Evolutionary conservation across 2,797 vertebrate species (phyloP), one percentile per base, ranked within the genome.

Genomic region (Vipera ursinii): DNA sequence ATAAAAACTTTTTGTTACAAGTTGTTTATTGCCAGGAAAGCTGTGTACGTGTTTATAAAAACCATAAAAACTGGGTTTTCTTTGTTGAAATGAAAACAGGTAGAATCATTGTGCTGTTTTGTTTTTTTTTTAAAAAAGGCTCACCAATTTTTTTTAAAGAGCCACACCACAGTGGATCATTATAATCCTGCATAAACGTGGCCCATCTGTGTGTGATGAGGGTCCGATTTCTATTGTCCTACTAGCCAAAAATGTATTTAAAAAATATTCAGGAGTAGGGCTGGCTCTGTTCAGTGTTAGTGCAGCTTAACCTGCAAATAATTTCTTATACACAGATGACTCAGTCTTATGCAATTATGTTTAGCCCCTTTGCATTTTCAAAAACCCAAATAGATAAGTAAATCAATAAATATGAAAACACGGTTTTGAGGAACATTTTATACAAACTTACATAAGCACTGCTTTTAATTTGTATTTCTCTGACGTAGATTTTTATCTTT

Each of bases 401-500:
- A 69, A 0, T 32, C 14, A 65, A 44, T 44, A 78, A 44, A 44
- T 78, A 48, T 48, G 20, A 48, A 5, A 48, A 48, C 9, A 82
- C 8, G 48, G 20, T 82, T 82, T 48, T 82, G 22, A 48, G 8
- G 24, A 82, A 98, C 97, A 95, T 96, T 95, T 82, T 61, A 88
- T 24, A 57, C 44, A 56, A 26, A 91, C 92, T 93, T 93, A 93
- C 89, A 95, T 96, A 91, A 97, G 96, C 95, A 90, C 94, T 92
- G 91, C 91, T 97, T 96, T 98, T 99, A 99, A 98, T 99, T 99
- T 97, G 98, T 98, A 98, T 99, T 99, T 98, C 99, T 98, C 98
- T 99, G 99, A 96, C 99, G 99, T 97, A 99, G 98, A 98, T 99
- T 99, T 98, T 99, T 99, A 97, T 99, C 99, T 98, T 99, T 99